A percentile compares a stretch with the other conserved stretches of the same genome.
These are phyloP conservation scores for Caretta caretta DNA, from an alignment of 2,113 vertebrate species.

Conservation along the genomic window DNA sequence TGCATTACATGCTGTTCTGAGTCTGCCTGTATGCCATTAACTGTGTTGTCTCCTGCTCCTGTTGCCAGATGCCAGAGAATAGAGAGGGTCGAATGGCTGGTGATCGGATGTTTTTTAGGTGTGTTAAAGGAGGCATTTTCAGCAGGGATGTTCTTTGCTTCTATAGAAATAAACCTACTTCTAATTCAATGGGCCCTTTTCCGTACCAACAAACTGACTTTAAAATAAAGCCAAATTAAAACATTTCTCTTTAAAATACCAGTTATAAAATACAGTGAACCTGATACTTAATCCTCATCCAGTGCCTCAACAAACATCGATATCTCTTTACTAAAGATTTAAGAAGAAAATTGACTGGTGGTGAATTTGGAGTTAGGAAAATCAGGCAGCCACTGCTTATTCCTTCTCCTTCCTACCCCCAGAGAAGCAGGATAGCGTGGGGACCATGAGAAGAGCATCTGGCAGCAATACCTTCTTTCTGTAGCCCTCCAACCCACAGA, in stretches of 20 bases:
- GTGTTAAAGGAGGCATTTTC: background rate
- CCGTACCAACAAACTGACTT: background rate
- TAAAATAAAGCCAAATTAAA: background rate
- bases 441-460: background rate
- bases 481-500: background rate
- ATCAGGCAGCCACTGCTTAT: background rate
- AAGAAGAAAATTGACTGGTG: background rate
- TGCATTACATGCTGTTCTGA: background rate
- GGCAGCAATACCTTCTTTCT: background rate
- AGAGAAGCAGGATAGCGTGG: background rate
- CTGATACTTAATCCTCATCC: background rate
- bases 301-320: background rate
- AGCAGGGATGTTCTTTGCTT: background rate
- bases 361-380: conserved; percentile 3
- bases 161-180: background rate
- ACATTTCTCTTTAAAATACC: background rate
- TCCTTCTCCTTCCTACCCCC: background rate
- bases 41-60: background rate
- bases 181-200: conserved; percentile 10
- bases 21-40: background rate
- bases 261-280: background rate
- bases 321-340: background rate
- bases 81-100: background rate
- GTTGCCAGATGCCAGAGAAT: background rate
- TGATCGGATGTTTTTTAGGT: background rate